Evolutionary conservation across 2,113 vertebrate genomes (phyloP).

Genomic region (Xenopus laevis): DNA sequence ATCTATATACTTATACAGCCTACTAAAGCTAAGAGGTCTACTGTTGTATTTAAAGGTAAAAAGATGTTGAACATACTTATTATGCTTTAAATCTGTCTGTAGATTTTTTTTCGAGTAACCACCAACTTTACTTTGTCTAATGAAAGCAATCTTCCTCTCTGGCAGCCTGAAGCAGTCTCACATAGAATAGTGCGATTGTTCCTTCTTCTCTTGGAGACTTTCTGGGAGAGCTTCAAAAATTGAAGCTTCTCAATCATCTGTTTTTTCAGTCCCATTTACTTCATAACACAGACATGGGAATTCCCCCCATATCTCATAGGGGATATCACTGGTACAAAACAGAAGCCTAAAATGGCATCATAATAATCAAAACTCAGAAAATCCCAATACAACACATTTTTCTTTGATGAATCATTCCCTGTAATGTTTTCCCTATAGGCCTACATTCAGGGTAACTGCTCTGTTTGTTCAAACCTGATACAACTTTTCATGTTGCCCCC

Average conservation of each 20-base stretch:
- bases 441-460: neutral
- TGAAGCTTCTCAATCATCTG: neutral
- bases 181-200: too few species aligned
- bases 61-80: too few species aligned
- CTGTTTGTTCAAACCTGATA: neutral
- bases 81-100: too few species aligned
- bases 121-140: too few species aligned
- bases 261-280: neutral
- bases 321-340: neutral
- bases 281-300: neutral
- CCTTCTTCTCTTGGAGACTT: too few species aligned
- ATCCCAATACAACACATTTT: neutral
- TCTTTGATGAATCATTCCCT: neutral
- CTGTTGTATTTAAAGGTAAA: too few species aligned
- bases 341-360: neutral
- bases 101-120: too few species aligned
- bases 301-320: neutral
- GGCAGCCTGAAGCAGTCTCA: too few species aligned
- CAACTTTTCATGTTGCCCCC: conserved; percentile 2
- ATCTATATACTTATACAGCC: too few species aligned
- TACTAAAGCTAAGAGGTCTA: too few species aligned
- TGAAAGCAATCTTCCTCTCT: too few species aligned
- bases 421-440: neutral
- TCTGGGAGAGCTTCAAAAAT: too few species aligned
- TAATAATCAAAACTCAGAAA: neutral